phyloP scores from a whole-genome alignment of 1,140 invertebrate genomes.

The roundworm (Caenorhabditis elegans) region WBcel235 BX284603.4:9640001-9640500 shows the following conservation, averaged over 20 bases:
- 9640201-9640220: constrained; percentile 23
- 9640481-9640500: too few relatives aligned
- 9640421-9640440: not conserved
- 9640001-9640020: constrained; percentile 16
- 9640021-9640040: not conserved
- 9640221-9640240: constrained; percentile 33
- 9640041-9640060: not conserved
- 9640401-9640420: not conserved
- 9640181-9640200: not conserved
- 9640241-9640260: too few relatives aligned
- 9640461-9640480: not conserved
- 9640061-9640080: not conserved
- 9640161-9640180: constrained; percentile 28
- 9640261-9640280: constrained; percentile 16
- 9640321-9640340: constrained; percentile 32
- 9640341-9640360: not conserved
- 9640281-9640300: too few relatives aligned
- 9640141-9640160: constrained; percentile 32
- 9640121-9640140: constrained; percentile 33
- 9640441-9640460: not conserved
- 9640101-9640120: not conserved
- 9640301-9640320: not conserved
- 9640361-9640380: constrained; percentile 29
- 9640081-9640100: not conserved
- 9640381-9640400: not conserved